Evolutionary conservation across 2,113 vertebrate species (phyloP).

Genomic region (Platichthys stellatus): DNA sequence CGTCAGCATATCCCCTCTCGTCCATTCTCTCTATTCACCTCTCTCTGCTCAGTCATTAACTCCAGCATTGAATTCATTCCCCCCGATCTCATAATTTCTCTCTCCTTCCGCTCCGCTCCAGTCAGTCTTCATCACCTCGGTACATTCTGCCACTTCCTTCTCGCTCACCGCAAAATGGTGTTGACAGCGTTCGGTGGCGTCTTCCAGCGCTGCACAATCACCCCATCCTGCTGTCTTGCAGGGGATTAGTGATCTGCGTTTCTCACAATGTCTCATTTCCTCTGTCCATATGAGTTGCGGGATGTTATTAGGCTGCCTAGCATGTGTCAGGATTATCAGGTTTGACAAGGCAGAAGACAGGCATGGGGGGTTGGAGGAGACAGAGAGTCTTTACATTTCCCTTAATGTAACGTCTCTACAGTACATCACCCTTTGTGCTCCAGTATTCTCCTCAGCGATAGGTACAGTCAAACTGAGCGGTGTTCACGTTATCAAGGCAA

Average conservation of each 20-base stretch:
- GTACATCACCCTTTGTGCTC: slow-evolving; percentile 5
- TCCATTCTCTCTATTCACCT: slow-evolving; percentile 4
- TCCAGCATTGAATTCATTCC: slow-evolving; percentile 1
- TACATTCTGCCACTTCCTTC: slow-evolving; percentile 52
- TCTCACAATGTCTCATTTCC: slow-evolving; percentile 44
- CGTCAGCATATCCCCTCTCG: slow-evolving; percentile 20
- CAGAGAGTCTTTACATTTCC: neutral
- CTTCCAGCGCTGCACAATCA: slow-evolving; percentile 33
- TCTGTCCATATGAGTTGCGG: slow-evolving; percentile 27
- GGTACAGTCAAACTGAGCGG: neutral
- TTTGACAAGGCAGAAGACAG: slow-evolving; percentile 49
- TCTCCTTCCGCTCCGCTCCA: neutral
- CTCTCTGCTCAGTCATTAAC: slow-evolving; percentile 22
- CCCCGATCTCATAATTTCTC: neutral
- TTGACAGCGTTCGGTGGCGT: slow-evolving; percentile 48
- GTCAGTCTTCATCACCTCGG: slow-evolving; percentile 12
- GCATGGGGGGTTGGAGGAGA: slow-evolving; percentile 10
- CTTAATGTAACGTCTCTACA: neutral
- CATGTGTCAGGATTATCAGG: slow-evolving; percentile 50
- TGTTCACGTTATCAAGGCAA: slow-evolving; percentile 4
- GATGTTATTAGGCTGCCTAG: slow-evolving; percentile 34
- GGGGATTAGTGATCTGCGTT: slow-evolving; percentile 46
- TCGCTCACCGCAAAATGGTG: slow-evolving; percentile 51
- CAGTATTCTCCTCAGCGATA: slow-evolving; percentile 15
- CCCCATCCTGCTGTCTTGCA: slow-evolving; percentile 42